Evolutionary conservation across 2,888 invertebrate species (phyloP), one percentile per base, ranked within the genome.

Genomic region (Blastobasis adustella): DNA sequence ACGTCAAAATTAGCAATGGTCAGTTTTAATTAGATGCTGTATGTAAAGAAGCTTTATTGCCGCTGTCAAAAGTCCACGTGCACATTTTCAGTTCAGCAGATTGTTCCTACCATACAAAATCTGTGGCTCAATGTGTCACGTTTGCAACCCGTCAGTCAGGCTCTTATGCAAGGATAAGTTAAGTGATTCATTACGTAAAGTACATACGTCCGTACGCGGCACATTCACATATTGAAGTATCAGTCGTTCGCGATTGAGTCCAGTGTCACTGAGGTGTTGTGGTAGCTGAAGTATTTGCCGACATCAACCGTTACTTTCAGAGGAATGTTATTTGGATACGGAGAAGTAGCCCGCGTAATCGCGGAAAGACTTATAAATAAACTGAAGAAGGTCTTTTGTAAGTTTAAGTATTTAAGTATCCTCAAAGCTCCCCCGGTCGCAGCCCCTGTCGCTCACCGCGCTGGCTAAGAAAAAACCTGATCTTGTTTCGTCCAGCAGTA

Each of bases 401-500:
- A 7, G 9, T 41, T 9, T 8, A 7, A 41, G 9, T 23, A 23
- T 41, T 2, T 2, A 41, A n/a, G n/a, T n/a, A 5, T 48, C 62
- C 61, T 64, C 66, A 64, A 67, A 73, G 65, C 73, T 76, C 71
- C 77, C 76, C 71, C 73, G 66, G 62, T 37, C 53, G 57, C 62
- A 65, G 65, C 70, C 76, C 74, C 76, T 69, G 67, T 71, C 76
- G 79, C 85, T 76, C 80, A 75, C 77, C 85, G 82, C 81, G 82
- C 82, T 74, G 79, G 73, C 71, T 63, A 69, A 76, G 76, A 79
- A 84, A 83, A 65, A 86, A 83, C 79, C 74, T 79, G 82, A 85
- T 87, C 80, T 83, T 76, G 79, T 82, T 85, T 79, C 78, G 79
- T 73, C 71, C 74, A 69, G 69, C 76, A 71, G 80, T 87, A 87